These are phyloP conservation scores for Oreocharis arfaki DNA, from an alignment of 2,113 vertebrate genomes.

Conservation along the genomic window DNA sequence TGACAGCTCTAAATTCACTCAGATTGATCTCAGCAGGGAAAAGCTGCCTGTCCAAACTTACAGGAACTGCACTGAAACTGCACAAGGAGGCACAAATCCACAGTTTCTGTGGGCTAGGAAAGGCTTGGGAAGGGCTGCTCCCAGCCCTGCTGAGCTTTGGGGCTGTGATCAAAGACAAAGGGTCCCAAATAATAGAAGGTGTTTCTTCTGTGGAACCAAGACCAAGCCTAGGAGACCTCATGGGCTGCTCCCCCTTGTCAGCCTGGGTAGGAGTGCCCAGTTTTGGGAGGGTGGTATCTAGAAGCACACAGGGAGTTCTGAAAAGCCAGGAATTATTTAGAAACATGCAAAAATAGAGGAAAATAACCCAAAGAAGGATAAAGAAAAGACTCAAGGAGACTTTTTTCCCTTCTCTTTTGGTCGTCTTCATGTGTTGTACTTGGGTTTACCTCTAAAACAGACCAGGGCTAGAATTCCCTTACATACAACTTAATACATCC, in stretches of 20 bases:
- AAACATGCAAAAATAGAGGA: neutral
- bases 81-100: neutral
- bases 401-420: neutral
- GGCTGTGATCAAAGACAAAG: neutral
- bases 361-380: neutral
- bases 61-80: neutral
- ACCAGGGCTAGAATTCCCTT: neutral
- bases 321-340: neutral
- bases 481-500: neutral
- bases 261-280: neutral
- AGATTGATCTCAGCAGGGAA: constrained; percentile 17
- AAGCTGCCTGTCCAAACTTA: constrained; percentile 6
- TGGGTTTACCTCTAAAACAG: neutral
- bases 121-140: neutral
- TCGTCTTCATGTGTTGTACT: neutral
- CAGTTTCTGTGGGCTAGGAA: neutral
- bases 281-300: neutral
- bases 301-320: neutral
- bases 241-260: neutral
- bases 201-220: neutral
- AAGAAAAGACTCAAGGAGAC: neutral
- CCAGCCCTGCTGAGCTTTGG: neutral
- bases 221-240: neutral
- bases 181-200: neutral
- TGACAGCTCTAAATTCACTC: neutral